These are phyloP conservation scores for Pammene fasciana DNA, from an alignment of 2,888 invertebrate genomes.

Conservation along the genomic window DNA sequence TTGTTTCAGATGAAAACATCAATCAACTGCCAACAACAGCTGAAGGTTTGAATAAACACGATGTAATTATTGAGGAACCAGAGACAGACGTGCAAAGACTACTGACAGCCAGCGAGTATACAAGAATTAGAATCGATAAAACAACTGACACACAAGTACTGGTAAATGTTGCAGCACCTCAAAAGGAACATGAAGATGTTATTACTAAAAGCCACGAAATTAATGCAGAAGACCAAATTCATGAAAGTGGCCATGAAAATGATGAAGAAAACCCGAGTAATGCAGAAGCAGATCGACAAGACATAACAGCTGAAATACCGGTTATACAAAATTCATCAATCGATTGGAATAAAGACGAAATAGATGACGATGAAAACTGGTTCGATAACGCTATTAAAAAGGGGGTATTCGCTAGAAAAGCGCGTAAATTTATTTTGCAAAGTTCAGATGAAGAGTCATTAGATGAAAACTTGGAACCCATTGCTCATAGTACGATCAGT, in stretches of 20 bases:
- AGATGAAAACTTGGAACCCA: conserved; percentile 4
- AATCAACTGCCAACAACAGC: not conserved
- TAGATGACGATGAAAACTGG: not conserved
- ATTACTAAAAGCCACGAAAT: not conserved
- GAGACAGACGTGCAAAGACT: conserved; percentile 1
- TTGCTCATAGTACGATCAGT: conserved; percentile 12
- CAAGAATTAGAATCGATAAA: not conserved
- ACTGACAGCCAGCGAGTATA: conserved; percentile 2
- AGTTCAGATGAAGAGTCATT: conserved; percentile 6
- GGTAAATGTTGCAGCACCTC: not conserved
- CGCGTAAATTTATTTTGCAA: not conserved
- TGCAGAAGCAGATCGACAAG: not conserved
- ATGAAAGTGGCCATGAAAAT: not conserved
- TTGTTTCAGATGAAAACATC: not conserved
- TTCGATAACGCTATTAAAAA: conserved; percentile 25
- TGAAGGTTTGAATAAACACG: not conserved
- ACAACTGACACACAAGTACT: not conserved
- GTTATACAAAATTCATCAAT: not conserved
- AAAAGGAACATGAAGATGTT: not conserved
- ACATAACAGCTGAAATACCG: not conserved
- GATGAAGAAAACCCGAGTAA: not conserved
- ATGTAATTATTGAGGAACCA: not conserved
- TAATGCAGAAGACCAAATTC: not conserved
- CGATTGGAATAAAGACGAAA: conserved; percentile 3
- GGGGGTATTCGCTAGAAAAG: conserved; percentile 21